A percentile compares a stretch with the other conserved stretches of the same genome.
Evolutionary conservation across 2,113 vertebrate species (phyloP).

Genomic region (Chloropsis hardwickii): DNA sequence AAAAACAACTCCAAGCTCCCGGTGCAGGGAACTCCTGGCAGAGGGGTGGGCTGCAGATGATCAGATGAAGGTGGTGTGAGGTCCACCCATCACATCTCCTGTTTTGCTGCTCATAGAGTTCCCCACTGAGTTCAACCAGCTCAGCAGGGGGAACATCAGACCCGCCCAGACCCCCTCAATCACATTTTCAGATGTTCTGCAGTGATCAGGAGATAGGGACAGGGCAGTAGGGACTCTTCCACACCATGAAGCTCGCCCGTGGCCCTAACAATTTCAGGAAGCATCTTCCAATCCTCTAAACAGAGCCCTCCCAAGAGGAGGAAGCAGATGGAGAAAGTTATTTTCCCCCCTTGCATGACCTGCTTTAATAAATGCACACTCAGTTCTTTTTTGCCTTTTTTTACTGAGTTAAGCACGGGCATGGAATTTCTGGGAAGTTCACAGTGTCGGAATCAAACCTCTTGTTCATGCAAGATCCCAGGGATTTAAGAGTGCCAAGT

Average conservation of each 20-base stretch:
- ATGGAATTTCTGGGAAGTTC: not conserved
- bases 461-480: not conserved
- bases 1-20: accelerated
- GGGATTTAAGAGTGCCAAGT: not conserved
- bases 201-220: not conserved
- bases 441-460: not conserved
- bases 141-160: not conserved
- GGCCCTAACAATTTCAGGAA: constrained; percentile 58
- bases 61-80: not conserved
- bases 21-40: not conserved
- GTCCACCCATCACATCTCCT: not conserved
- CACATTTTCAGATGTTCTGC: not conserved
- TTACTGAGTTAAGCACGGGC: not conserved
- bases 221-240: not conserved
- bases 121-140: accelerated
- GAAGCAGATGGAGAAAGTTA: constrained; percentile 67
- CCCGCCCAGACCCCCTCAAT: not conserved
- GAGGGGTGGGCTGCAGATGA: not conserved
- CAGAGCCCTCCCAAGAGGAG: constrained; percentile 12
- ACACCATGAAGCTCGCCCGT: not conserved
- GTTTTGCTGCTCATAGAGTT: not conserved
- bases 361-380: constrained; percentile 41
- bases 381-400: constrained; percentile 34
- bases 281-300: constrained; percentile 32
- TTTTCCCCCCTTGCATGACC: constrained; percentile 24